Evolutionary conservation across 2,113 vertebrate genomes (phyloP).

Genomic region (Cyrtonyx montezumae): DNA sequence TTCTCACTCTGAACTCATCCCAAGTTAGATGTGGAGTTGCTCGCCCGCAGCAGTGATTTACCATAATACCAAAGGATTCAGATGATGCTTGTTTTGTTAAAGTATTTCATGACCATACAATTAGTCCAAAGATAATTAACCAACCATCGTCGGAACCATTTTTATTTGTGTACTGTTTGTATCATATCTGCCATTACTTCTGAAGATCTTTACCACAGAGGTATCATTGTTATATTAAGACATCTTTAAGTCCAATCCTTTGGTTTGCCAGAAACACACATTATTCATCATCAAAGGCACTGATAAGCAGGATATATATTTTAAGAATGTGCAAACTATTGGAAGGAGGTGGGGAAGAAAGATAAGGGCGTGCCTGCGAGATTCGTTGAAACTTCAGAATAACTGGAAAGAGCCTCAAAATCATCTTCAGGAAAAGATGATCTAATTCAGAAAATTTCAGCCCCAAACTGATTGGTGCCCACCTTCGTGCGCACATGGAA

Average conservation of each 20-base stretch:
- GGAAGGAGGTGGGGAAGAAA: neutral
- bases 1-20: slow-evolving; percentile 45
- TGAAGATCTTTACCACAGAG: neutral
- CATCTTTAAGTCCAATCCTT: neutral
- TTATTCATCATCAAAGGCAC: neutral
- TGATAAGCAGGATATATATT: fast-evolving
- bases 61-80: neutral
- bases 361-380: neutral
- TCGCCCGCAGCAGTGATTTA: neutral
- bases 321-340: neutral
- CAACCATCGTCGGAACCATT: neutral
- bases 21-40: slow-evolving; percentile 21
- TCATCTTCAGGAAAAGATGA: neutral
- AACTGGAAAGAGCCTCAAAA: neutral
- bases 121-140: neutral
- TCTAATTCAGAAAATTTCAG: neutral
- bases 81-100: neutral
- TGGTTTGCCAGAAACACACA: neutral
- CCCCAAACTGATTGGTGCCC: neutral
- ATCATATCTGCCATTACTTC: neutral
- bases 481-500: neutral
- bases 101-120: neutral
- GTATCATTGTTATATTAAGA: neutral
- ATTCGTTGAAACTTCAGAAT: neutral
- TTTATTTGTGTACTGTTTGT: neutral